Percentiles rank a stretch among this genome's conserved stretches.
Evolutionary conservation across 2,113 vertebrate species (phyloP).

Genomic region (Oreotrochilus melanogaster): DNA sequence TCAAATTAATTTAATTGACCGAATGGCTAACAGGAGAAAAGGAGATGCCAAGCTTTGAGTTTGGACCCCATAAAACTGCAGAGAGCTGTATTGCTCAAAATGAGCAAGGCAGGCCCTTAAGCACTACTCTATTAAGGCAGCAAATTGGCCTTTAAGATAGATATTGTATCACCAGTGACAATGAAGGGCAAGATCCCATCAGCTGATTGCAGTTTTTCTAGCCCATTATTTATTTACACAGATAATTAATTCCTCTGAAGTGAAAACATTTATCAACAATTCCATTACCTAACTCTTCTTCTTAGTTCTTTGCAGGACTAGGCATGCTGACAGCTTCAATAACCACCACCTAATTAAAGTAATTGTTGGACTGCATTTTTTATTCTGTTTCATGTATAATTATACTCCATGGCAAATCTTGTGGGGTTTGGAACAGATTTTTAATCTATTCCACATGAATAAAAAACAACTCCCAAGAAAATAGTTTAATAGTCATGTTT

Average conservation of each 20-base stretch:
- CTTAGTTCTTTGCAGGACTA: slow-evolving; percentile 18
- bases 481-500: slow-evolving; percentile 75
- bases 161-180: background rate
- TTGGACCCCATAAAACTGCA: background rate
- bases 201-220: slow-evolving; percentile 1
- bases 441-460: slow-evolving; percentile 77
- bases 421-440: slow-evolving; percentile 74
- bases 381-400: slow-evolving; percentile 78
- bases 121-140: background rate
- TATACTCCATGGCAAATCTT: slow-evolving; percentile 70
- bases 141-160: background rate
- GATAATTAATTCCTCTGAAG: slow-evolving; percentile 59
- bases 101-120: background rate
- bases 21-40: background rate
- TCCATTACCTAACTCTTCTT: slow-evolving; percentile 13
- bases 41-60: background rate
- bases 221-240: slow-evolving; percentile 63
- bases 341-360: slow-evolving; percentile 76
- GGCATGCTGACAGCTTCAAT: slow-evolving; percentile 57
- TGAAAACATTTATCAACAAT: slow-evolving; percentile 64
- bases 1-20: background rate
- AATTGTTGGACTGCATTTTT: slow-evolving; percentile 79
- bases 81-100: background rate
- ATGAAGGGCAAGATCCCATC: slow-evolving; percentile 17
- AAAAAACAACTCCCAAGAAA: slow-evolving; percentile 78